Percentiles rank a stretch among this genome's conserved stretches.
Conservation (phyloP, 2,113 vertebrate species). For the Phylloscopus whistleri region DNA sequence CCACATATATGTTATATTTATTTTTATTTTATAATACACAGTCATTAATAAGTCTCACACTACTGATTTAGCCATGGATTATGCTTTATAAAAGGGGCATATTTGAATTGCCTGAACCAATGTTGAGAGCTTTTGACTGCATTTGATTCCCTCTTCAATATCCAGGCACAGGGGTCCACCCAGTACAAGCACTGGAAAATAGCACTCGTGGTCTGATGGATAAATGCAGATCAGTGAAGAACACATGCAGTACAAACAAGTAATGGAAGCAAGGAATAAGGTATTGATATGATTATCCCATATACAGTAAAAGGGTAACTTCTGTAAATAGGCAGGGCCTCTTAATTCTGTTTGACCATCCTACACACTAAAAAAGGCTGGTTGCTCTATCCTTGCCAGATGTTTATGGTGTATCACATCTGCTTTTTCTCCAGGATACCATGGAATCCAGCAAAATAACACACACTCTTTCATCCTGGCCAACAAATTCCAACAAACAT, state of each 20-base stretch:
- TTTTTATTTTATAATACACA: not conserved
- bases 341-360: not conserved
- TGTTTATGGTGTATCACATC: not conserved
- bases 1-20: not conserved
- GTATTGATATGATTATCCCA: not conserved
- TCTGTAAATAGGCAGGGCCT: not conserved
- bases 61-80: constrained; percentile 5
- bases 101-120: not conserved
- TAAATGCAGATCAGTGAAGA: not conserved
- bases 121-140: not conserved
- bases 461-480: not conserved
- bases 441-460: not conserved
- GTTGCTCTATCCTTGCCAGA: not conserved
- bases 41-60: constrained; percentile 17
- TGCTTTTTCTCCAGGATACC: not conserved
- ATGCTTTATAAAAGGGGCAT: not conserved
- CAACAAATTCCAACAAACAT: not conserved
- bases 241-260: not conserved
- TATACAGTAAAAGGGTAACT: not conserved
- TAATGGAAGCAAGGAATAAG: not conserved
- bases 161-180: not conserved
- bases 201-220: not conserved
- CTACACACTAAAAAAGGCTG: not conserved
- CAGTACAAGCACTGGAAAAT: not conserved
- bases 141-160: not conserved